A percentile compares a stretch with the other conserved stretches of the same genome.
These are phyloP conservation scores for Yoshiicerus persimilis DNA, from an alignment of 1,140 invertebrate genomes.

Conservation along the genomic window DNA sequence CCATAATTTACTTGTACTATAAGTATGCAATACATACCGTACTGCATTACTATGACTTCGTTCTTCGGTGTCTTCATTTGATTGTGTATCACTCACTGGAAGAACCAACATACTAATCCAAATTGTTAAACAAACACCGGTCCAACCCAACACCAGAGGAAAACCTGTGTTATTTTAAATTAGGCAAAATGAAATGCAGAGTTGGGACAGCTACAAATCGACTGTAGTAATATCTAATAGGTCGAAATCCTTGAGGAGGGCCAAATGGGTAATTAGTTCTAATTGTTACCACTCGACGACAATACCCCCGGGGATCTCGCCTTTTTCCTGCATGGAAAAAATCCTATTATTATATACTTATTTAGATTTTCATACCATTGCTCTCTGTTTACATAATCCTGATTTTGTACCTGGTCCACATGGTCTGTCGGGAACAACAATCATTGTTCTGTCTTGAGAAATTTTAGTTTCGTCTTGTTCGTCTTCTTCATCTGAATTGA, in stretches of 20 bases:
- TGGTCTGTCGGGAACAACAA: constrained; percentile 42
- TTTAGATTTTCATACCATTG: no score
- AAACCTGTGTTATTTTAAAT: not conserved
- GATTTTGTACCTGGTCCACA: constrained; percentile 32
- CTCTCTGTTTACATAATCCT: no score
- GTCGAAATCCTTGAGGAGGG: constrained; percentile 10
- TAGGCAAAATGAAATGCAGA: constrained; percentile 45
- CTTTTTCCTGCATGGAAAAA: constrained; percentile 12
- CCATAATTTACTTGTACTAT: no score
- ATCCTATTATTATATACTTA: no score
- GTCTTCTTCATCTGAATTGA: not conserved
- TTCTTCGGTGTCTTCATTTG: no score
- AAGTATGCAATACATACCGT: no score
- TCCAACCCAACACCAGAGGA: not conserved
- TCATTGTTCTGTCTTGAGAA: constrained; percentile 36
- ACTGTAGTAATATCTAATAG: constrained; percentile 43
- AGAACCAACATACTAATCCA: no score
- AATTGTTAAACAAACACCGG: no score
- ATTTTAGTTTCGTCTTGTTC: constrained; percentile 42
- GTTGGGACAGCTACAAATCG: constrained; percentile 44
- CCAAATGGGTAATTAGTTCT: constrained; percentile 32
- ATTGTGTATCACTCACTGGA: no score
- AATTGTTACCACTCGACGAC: constrained; percentile 33
- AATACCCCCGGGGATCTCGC: constrained; percentile 39
- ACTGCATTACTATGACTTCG: no score